Conservation (phyloP, 2,113 vertebrate genomes). For the Platysternon megacephalum region DNA sequence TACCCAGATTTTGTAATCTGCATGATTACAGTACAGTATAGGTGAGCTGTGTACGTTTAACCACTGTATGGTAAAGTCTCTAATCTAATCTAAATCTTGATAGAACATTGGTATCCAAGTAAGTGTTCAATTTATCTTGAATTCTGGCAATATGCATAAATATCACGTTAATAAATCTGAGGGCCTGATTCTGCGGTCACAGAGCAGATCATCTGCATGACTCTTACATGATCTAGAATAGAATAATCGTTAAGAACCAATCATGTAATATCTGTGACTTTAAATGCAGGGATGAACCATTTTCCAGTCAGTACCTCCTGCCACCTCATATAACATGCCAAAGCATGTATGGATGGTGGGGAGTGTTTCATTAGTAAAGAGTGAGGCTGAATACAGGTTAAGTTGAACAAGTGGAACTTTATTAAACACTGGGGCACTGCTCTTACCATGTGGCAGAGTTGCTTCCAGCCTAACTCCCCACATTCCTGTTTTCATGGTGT, state of each 20-base stretch:
- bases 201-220: neutral
- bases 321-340: neutral
- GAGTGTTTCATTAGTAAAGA: no score
- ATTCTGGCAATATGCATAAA: neutral
- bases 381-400: no score
- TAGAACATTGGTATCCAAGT: no score
- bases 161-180: neutral
- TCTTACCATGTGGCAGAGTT: no score
- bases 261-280: neutral
- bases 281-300: neutral
- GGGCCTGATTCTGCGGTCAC: neutral
- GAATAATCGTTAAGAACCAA: neutral
- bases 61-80: neutral
- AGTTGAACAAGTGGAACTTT: no score
- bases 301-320: neutral
- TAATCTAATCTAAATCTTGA: no score
- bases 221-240: neutral
- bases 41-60: neutral
- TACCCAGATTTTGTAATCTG: neutral
- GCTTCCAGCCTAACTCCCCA: no score
- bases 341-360: neutral
- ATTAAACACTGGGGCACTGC: no score
- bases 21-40: neutral
- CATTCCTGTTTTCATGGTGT: no score
- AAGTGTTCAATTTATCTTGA: neutral